A percentile compares a stretch with the other conserved stretches of the same genome.
phyloP scores from a whole-genome alignment of 2,888 invertebrate species.

The Xiphydria camelus region DNA sequence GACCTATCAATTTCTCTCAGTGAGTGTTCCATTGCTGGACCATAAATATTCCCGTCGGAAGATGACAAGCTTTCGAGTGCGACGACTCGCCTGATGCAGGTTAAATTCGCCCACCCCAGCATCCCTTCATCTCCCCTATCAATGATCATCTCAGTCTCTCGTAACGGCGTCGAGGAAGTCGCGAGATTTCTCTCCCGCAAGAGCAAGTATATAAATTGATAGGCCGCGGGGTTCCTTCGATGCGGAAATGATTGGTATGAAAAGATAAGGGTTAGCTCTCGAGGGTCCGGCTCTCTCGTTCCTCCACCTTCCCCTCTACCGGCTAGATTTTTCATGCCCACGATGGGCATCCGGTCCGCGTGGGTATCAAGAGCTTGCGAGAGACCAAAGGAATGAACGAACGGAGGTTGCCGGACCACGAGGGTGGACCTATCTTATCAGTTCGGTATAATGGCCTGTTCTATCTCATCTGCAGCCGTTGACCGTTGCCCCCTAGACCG shows the following conservation, averaged over 20 bases:
- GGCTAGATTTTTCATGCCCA: conserved; percentile 55
- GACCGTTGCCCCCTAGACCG: conserved; percentile 48
- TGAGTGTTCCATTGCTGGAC: no score
- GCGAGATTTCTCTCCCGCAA: no score
- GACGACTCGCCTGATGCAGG: no score
- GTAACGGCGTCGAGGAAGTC: no score
- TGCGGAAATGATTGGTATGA: conserved; percentile 56
- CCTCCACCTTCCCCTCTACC: conserved; percentile 14
- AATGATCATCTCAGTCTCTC: no score
- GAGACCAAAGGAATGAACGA: conserved; percentile 27
- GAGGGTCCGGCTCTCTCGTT: conserved; percentile 18
- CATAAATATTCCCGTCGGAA: no score
- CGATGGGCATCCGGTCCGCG: conserved; percentile 48
- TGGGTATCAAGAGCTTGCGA: conserved; percentile 42
- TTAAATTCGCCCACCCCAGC: no score
- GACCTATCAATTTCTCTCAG: no score
- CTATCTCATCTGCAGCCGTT: conserved; percentile 54
- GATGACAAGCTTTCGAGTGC: no score
- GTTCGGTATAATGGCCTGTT: conserved; percentile 51
- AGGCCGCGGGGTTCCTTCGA: conserved; percentile 39
- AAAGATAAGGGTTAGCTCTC: conserved; percentile 50
- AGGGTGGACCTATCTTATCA: conserved; percentile 48
- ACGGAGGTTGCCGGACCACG: not conserved
- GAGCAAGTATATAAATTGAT: conserved; percentile 51
- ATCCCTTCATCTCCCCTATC: no score